Base-by-base conservation (phyloP, 2,113 vertebrate genomes). In the Entelurus aequoreus region DNA sequence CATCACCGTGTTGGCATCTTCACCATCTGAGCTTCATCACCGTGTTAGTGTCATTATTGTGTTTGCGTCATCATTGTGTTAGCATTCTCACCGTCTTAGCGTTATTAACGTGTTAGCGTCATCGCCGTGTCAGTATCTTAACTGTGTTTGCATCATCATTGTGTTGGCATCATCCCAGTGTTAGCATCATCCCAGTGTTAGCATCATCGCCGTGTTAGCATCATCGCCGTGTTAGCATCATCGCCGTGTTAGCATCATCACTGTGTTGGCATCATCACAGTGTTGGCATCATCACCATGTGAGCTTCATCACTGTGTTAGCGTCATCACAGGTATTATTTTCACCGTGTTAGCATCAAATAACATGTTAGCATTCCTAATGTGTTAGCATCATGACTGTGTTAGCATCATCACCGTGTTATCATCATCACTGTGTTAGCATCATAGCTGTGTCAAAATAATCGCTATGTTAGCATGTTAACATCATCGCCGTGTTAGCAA, bases 381-480 rank as follows among this genome's bases (percentile, higher is more conserved):
- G 21, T 28, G 21, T 28, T 28, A 28, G 21, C 21, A 28, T 28
- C 21, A 28, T 28, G 1, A 3, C 21, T 28, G 21, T 28, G 21
- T 64, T 64, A 62, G 21, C 21, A 28, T 28, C 21, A 28, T 28
- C 21, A 28, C 21, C 3, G 21, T 2, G 21, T 28, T 2, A 28
- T 54, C 60, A 28, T 28, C 21, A 28, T 28, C 21, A 71, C 73
- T 60, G 21, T 77, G 71, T 79, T 75, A 65, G 65, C 44, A 68
- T 77, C 69, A 83, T 46, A 51, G 81, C 71, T 79, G 58, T 70
- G 72, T 78, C 76, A 62, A 68, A 68, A 68, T 80, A 70, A 28
- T 28, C 21, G 3, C 21, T 3, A 3, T 28, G 21, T 28, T 28
- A 28, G 21, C 21, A 3, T 28, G 21, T 28, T 28, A 28, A 3